Base-by-base conservation (phyloP, 2,113 vertebrate genomes). In the Salvelinus alpinus region DNA sequence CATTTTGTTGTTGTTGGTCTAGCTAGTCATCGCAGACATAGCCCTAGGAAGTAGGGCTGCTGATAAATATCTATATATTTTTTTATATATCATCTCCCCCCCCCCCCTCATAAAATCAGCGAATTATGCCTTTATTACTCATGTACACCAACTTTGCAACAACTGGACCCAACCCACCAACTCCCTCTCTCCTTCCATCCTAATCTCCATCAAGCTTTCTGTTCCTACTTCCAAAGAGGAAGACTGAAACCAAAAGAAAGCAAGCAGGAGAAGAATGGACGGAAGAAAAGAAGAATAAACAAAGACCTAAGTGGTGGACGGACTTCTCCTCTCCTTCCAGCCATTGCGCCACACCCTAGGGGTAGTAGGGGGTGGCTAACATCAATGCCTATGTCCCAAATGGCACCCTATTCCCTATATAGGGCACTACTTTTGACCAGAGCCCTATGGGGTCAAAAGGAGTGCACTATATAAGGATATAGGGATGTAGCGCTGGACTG, bases 271-370 rank as follows among this genome's bases (percentile, higher is more conserved):
- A 93, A 95, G 93, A 95, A 95, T 93, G 93, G 82, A 94, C 94
- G 94, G 94, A 95, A 95, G 91, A 94, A 91, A 92, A 68, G 92
- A 93, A 88, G 80, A 91, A 90, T 70, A 91, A 89, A 93, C 91
- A 94, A 91, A 91, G 90, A 90, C 12, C 34, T 48, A 83, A 73
- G 77, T 69, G 84, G 77, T 88, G 90, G 90, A 91, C 89, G 85
- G 81, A 18, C 12, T 4, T 31, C 20, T 44, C 38, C 68, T 16
- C 73, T 12, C 62, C 38, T 64, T 75, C 65, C 59, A 75, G 75
- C 81, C 82, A 57, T 72, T 44, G 65, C 71, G 8, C 38, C 38
- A 44, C 38, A 44, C 38, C 38, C 38, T 44, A 38, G 38, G 2
- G 38, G 38, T 38, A 38, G 38, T 38, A 38, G 38, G 38, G 38